A percentile compares a stretch with the other conserved stretches of the same genome.
These are phyloP conservation scores for Anas platyrhynchos DNA, from an alignment of 2,113 vertebrate species.

Conservation along the genomic window DNA sequence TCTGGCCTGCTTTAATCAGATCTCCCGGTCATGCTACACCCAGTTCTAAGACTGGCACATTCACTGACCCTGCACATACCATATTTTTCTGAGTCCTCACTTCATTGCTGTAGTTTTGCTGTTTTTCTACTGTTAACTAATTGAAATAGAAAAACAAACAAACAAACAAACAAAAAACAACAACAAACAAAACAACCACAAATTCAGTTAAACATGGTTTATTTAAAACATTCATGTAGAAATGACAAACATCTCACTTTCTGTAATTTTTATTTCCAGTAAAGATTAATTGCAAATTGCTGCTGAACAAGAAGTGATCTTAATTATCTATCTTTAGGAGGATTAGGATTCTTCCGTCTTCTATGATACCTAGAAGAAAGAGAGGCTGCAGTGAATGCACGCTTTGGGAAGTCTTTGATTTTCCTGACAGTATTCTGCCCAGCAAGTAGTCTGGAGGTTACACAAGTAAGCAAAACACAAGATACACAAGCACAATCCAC, in stretches of 20 bases:
- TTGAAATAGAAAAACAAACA: background rate
- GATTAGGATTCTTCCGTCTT: constrained; percentile 72
- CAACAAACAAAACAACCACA: no score
- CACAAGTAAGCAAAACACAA: background rate
- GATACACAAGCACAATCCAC: background rate
- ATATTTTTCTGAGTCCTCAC: background rate
- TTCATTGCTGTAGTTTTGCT: accelerated
- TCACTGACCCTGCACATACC: accelerated
- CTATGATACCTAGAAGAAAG: constrained; percentile 67
- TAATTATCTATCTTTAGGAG: constrained; percentile 66
- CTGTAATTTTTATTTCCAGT: constrained; percentile 24
- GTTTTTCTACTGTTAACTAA: background rate
- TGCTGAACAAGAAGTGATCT: background rate
- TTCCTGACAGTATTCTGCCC: background rate
- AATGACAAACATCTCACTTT: background rate
- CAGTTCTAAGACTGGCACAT: background rate
- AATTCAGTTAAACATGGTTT: background rate
- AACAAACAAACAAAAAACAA: background rate
- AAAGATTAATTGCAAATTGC: background rate
- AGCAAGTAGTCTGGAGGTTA: background rate
- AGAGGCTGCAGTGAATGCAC: background rate
- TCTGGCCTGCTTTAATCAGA: background rate
- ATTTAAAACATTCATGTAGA: background rate
- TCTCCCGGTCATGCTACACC: background rate
- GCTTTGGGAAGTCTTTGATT: background rate